Base-by-base conservation (phyloP, 1,140 invertebrate genomes). In the Atta colombica region DNA sequence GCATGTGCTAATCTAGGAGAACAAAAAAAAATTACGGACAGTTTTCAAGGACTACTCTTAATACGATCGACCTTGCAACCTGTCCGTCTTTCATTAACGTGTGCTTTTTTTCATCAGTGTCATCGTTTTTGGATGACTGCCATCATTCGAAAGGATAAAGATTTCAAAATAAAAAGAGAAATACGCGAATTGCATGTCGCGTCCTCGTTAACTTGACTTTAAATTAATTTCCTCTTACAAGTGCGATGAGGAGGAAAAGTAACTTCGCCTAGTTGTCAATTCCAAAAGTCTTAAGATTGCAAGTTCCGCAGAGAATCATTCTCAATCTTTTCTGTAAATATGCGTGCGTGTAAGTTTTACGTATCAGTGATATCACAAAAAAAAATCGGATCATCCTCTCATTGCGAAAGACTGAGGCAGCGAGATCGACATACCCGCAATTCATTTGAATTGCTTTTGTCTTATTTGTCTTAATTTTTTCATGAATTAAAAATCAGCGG, bases 1-100 rank as follows among this genome's bases (percentile, higher is more conserved):
- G 88, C 49, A 53, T 63, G 88, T 77, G 60, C 8, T 55, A 60
- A 63, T 25, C 77, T 60, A 74, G 80, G 39, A 87, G 69, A 87
- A 81, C 25, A 72, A 51, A 81, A 89, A 77, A 88, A 87, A 89
- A 81, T 85, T 71, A 51, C 88, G 81, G 87, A 89, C 87, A 89
- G 88, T 12, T 87, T 88, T 58, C 89, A 92, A 92, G 90, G 78
- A 88, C 51, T 77, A 28, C 53, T 77, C 58, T 60, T 77, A 74
- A 74, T 53, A 4, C 35, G 60, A 14, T 66, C 55, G 65, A 87
- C 85, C 84, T 91, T 90, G 89, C 55, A 88, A 86, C 10, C 89
- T 90, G 89, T 89, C 90, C 88, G 87, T 80, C 16, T 86, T 10
- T 65, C 1, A 6, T 51, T 14, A 25, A 60, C 55, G 60, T 60